phyloP scores from a whole-genome alignment of 2,797 vertebrate species.

The Dicrostonyx torquatus region DNA sequence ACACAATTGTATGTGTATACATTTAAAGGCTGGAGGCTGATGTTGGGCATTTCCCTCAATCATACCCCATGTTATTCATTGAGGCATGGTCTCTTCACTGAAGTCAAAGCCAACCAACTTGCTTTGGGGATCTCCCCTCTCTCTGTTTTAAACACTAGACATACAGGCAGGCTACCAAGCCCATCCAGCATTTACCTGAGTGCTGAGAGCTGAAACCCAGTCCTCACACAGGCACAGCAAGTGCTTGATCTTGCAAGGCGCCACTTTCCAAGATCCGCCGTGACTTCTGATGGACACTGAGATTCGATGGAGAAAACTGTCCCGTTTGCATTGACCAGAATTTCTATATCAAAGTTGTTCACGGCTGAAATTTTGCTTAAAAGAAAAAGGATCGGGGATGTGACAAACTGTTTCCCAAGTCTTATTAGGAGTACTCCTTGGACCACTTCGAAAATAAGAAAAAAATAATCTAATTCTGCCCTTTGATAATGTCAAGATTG shows the following conservation, averaged over 20 bases:
- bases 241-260: background rate
- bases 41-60: background rate
- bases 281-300: background rate
- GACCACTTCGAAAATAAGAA: constrained; percentile 5
- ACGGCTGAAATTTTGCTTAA: constrained; percentile 49
- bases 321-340: background rate
- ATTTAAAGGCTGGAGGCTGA: background rate
- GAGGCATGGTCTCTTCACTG: background rate
- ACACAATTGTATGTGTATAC: background rate
- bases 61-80: background rate
- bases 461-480: constrained; percentile 23
- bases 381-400: constrained; percentile 1
- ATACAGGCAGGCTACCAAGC: background rate
- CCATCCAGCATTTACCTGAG: background rate
- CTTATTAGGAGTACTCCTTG: constrained; percentile 1
- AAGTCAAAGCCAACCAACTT: background rate
- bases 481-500: constrained; percentile 55
- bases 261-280: no score
- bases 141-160: background rate
- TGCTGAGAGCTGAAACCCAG: background rate
- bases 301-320: background rate
- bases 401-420: constrained; percentile 30
- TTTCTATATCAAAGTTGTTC: background rate
- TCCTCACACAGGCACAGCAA: background rate
- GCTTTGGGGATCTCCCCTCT: background rate